Evolutionary conservation across 2,888 invertebrate species (phyloP), one percentile per base, ranked within the genome.

Genomic region (Rhogogaster chlorosoma): DNA sequence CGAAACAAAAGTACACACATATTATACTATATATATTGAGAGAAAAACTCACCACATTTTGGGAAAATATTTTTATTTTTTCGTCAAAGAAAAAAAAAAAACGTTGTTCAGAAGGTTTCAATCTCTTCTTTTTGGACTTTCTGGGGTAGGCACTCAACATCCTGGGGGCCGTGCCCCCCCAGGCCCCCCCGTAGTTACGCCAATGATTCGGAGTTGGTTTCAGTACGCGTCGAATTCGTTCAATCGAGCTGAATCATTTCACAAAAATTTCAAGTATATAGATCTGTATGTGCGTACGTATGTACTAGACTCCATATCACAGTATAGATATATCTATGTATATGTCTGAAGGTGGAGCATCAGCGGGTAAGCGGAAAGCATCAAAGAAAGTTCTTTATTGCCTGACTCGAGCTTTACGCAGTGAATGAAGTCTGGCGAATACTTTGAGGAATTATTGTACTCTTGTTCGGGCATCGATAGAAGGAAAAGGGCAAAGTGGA

Each of bases 391-490:
- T 80, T 80, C 38, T 80, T 36, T 78, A 78, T 78, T 57, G 80
- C 80, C 80, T 38, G 61, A 80, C 80, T 61, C 36, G 61, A 36
- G 57, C 80, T 80, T 61, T 80, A 61, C 80, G 32, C 80, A 61
- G 80, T 61, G 61, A 61, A 80, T 80, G 57, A 80, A 80, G 61
- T 61, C 80, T 80, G 80, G 80, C 38, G 38, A 80, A 57, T 80
- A 61, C 80, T 80, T 80, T 80, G 80, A 80, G 61, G 80, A 80
- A 80, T 80, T 80, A 61, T 61, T 80, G 80, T 80, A 80, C 57
- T 57, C 57, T 80, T 61, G 80, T 80, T 61, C 36, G 36, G 80
- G 38, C 57, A 80, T 61, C 57, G 61, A 80, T 38, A 38, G 61
- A 61, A 61, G 32, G 32, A 61, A 80, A 32, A 18, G 57, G 70